Percentiles rank a stretch among this genome's conserved stretches.
These are phyloP conservation scores for Atethmia centrago DNA, from an alignment of 2,888 invertebrate species.

Conservation along the genomic window DNA sequence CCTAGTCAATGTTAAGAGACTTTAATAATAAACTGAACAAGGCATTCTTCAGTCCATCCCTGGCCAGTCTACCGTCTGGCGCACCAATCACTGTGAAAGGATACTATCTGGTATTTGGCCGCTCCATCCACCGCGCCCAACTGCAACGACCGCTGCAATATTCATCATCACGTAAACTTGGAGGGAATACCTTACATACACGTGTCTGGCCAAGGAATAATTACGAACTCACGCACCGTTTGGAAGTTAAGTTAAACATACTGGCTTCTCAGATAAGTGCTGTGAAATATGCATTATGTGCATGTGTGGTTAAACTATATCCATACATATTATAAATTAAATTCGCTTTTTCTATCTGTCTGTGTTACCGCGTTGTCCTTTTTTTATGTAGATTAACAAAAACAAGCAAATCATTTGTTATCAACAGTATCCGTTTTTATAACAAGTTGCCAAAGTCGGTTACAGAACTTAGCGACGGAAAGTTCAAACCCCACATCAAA, in stretches of 20 bases:
- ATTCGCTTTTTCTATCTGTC: not conserved
- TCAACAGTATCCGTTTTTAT: too few relatives aligned
- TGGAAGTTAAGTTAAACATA: too few relatives aligned
- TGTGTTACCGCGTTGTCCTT: not conserved
- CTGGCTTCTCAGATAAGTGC: not conserved
- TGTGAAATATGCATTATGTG: not conserved
- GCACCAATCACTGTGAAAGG: conserved; percentile 65
- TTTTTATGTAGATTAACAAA: too few relatives aligned
- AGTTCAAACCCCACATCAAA: too few relatives aligned
- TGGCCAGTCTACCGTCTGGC: conserved; percentile 51
- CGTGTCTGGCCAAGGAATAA: not conserved
- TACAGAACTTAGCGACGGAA: too few relatives aligned
- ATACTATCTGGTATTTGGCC: conserved; percentile 51
- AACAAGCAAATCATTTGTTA: too few relatives aligned
- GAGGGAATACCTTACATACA: not conserved
- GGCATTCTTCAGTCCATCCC: conserved; percentile 29
- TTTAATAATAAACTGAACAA: not conserved
- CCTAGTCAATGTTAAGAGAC: too few relatives aligned
- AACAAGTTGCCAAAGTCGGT: too few relatives aligned
- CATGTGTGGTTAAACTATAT: not conserved
- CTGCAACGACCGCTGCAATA: conserved; percentile 32
- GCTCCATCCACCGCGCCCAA: not conserved
- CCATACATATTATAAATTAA: not conserved
- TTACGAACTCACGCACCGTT: not conserved
- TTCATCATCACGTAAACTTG: conserved; percentile 33